Percentiles rank a stretch among this genome's conserved stretches.
Conservation (phyloP, 2,113 vertebrate genomes). For the Syngnathus typhle region DNA sequence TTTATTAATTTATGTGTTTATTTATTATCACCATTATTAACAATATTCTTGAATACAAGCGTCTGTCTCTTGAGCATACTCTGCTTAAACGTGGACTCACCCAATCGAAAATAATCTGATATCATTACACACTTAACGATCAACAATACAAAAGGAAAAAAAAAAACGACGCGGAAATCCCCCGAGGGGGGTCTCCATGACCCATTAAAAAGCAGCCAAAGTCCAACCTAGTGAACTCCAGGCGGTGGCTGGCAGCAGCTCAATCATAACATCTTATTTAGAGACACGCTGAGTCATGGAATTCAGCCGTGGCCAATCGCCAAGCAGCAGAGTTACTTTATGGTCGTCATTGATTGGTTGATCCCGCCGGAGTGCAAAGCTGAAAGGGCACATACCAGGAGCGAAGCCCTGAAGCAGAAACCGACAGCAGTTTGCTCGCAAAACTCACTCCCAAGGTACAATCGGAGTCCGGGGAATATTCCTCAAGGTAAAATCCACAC, state of each 20-base stretch:
- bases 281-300: slow-evolving; percentile 60
- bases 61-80: slow-evolving; percentile 18
- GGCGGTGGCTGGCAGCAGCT: slow-evolving; percentile 49
- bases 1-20: no score
- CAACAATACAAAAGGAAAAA: slow-evolving; percentile 4
- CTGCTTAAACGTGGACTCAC: slow-evolving; percentile 36
- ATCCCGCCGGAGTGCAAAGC: slow-evolving; percentile 51
- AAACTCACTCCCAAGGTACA: slow-evolving; percentile 12
- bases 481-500: neutral
- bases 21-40: neutral
- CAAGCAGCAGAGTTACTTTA: slow-evolving; percentile 56
- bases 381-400: slow-evolving; percentile 67
- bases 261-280: slow-evolving; percentile 67
- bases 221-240: slow-evolving; percentile 48
- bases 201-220: slow-evolving; percentile 16
- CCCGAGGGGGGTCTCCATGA: neutral
- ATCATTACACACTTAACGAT: slow-evolving; percentile 17
- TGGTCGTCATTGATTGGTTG: slow-evolving; percentile 64
- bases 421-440: slow-evolving; percentile 40
- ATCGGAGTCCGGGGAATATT: neutral
- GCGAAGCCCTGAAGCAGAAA: slow-evolving; percentile 60
- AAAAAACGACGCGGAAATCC: slow-evolving; percentile 10
- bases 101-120: slow-evolving; percentile 27
- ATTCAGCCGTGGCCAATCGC: slow-evolving; percentile 59
- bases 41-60: slow-evolving; percentile 36